A percentile compares a stretch with the other conserved stretches of the same genome.
phyloP scores from a whole-genome alignment of 1,140 invertebrate genomes.

The Lerema accius region DNA sequence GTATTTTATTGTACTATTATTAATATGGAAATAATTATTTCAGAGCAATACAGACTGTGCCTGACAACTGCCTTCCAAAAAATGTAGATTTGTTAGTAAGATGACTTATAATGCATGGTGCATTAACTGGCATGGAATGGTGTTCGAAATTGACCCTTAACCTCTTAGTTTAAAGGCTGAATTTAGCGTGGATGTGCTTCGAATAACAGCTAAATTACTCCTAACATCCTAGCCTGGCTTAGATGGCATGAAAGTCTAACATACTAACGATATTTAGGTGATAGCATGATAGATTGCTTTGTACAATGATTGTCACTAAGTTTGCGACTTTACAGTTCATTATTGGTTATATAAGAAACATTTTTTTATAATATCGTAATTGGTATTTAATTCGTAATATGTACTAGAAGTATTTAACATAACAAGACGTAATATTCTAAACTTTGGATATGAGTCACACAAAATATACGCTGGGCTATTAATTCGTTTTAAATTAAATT shows the following conservation, averaged over 20 bases:
- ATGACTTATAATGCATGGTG: conserved; percentile 66
- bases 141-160: conserved; percentile 20
- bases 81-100: conserved; percentile 83
- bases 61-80: conserved; percentile 79
- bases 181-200: conserved; percentile 4
- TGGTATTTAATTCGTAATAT: too few relatives aligned
- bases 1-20: conserved; percentile 21
- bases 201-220: background rate
- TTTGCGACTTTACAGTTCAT: background rate
- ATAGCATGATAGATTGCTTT: background rate
- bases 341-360: too few relatives aligned
- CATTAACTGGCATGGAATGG: conserved; percentile 38
- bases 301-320: background rate
- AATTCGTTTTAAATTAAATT: too few relatives aligned
- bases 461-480: too few relatives aligned
- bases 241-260: conserved; percentile 3
- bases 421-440: too few relatives aligned
- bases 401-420: too few relatives aligned
- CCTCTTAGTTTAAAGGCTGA: conserved; percentile 9
- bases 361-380: too few relatives aligned
- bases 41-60: conserved; percentile 79
- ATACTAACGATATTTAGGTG: background rate
- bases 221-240: conserved; percentile 2
- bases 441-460: too few relatives aligned
- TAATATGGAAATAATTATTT: conserved; percentile 59